phyloP scores from a whole-genome alignment of 2,113 vertebrate species.

The Phalacrocorax carbo region DNA sequence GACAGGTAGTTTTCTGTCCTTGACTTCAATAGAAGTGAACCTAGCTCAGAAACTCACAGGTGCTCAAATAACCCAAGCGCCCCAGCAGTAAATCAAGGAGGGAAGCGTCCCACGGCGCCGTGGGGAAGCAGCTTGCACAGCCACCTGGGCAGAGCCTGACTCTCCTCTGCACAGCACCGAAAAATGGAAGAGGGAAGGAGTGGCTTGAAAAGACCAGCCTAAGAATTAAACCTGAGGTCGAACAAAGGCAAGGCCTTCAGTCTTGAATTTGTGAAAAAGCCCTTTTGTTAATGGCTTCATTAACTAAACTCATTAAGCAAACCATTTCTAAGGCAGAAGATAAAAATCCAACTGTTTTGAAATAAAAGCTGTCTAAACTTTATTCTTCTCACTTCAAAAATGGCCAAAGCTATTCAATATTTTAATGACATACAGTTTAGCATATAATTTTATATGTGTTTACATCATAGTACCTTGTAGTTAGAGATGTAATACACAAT shows the following conservation, averaged over 20 bases:
- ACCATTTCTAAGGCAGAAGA: not conserved
- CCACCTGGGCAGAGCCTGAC: not conserved
- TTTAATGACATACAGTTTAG: not conserved
- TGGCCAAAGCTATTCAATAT: not conserved
- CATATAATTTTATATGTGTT: not conserved
- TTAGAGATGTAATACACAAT: not conserved
- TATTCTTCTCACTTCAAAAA: not conserved
- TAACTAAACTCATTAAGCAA: not conserved
- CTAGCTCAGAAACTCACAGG: not conserved
- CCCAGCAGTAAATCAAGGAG: not conserved
- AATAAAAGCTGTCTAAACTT: not conserved
- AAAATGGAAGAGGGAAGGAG: not conserved
- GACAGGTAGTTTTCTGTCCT: not conserved
- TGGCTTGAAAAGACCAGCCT: not conserved
- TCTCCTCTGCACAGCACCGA: not conserved
- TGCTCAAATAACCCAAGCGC: not conserved
- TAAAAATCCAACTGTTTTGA: not conserved
- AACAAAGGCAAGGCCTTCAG: not conserved
- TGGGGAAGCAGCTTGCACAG: not conserved
- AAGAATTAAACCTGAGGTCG: not conserved
- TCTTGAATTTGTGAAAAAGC: not conserved
- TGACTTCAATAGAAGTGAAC: not conserved
- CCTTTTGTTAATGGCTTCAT: not conserved
- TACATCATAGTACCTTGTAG: not conserved
- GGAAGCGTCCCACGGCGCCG: accelerated